phyloP scores from a whole-genome alignment of 2,113 vertebrate species.

The Malurus melanocephalus region DNA sequence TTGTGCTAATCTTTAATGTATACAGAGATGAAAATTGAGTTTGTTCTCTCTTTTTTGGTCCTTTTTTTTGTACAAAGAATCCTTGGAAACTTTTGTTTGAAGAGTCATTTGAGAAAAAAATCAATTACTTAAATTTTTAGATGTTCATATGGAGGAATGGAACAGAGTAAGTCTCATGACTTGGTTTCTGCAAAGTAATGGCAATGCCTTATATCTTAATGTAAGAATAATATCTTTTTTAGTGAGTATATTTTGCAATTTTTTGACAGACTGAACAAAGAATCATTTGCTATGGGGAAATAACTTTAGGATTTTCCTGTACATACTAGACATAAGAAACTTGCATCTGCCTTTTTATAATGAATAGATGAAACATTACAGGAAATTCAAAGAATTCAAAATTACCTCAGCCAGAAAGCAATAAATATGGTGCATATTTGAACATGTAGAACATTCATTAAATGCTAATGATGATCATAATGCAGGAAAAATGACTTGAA shows the following conservation, averaged over 20 bases:
- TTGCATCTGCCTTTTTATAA: neutral
- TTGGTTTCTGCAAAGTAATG: neutral
- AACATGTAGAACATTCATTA: slow-evolving; percentile 3
- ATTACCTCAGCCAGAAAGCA: neutral
- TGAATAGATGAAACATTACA: neutral
- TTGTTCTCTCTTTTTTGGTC: neutral
- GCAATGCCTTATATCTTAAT: neutral
- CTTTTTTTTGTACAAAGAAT: neutral
- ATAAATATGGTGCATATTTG: neutral
- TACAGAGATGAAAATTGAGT: neutral
- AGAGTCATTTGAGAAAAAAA: neutral
- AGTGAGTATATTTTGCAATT: neutral
- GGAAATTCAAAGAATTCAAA: neutral
- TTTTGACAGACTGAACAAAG: neutral
- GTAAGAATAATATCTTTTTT: neutral
- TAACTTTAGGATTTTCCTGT: neutral
- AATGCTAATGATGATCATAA: neutral
- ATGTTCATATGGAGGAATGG: neutral
- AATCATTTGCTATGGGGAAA: slow-evolving; percentile 1
- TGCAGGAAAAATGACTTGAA: neutral
- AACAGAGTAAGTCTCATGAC: neutral
- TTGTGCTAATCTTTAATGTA: neutral
- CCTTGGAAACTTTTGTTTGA: neutral
- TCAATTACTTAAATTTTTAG: neutral
- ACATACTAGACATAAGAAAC: neutral